Base-by-base conservation (phyloP, 2,888 invertebrate species). In the Phasia obesa region DNA sequence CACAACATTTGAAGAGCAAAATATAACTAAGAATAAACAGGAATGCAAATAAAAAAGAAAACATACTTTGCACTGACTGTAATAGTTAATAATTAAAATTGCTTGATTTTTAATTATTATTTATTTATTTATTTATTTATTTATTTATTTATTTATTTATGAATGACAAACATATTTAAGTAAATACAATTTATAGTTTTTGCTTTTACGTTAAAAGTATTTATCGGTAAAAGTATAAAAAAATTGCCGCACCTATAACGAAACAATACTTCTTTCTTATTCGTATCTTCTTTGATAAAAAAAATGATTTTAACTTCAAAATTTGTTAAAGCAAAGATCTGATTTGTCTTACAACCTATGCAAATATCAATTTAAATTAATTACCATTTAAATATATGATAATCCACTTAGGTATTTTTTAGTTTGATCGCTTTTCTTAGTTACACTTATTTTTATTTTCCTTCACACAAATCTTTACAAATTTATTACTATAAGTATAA, bases 181-280 rank as follows among this genome's bases (percentile, higher is more conserved):
- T 11, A 1, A 35, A 35, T 35, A 35, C 0, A 35, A 35, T 35
- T 35, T 35, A 35, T 35, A 11, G 11, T 35, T 35, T 9, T 35
- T 35, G 11, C 9, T 35, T 35, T 35, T 35, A n/a, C n/a, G 35
- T 35, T 5, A 42, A 42, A 35, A 6, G 7, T 35, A 9, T 5
- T 17, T 17, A 44, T 21, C n/a, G n/a, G 15, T 25, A 42, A n/a
- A n/a, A n/a, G n/a, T 25, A 64, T 35, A 49, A 62, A 70, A 23
- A 53, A 78, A 71, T 38, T 57, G 78, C 79, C 76, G 82, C 82
- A 79, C 73, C 81, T 84, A 83, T 67, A 67, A 78, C 57, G 21
- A 59, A 67, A 82, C 67, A 77, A n/a, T 42, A 27, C 6, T 31
- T 23, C 35, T 35, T 35, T 25, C 77, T 80, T 70, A 70, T 73